Conservation (phyloP, 2,888 invertebrate species). For the Chydorus sphaericus region DNA sequence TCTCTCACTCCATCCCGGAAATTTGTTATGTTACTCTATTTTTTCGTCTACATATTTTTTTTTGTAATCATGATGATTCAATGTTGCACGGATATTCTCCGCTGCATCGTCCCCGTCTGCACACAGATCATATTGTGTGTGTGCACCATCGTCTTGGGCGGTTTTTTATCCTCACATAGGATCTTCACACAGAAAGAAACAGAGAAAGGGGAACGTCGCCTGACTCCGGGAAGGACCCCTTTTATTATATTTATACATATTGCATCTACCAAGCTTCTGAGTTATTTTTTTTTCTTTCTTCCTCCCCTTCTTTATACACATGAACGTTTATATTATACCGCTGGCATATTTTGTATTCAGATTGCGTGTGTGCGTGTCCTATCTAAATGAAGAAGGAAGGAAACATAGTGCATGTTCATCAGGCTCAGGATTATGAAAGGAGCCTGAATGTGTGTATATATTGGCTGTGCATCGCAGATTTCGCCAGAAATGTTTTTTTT, state of each 20-base stretch:
- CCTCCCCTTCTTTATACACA: background rate
- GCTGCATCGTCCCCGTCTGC: too few relatives aligned
- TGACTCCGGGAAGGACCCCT: background rate
- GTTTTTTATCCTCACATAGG: background rate
- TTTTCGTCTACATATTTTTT: too few relatives aligned
- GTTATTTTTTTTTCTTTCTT: background rate
- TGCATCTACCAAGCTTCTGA: constrained; percentile 3
- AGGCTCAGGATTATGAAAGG: background rate
- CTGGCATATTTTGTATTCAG: constrained; percentile 2
- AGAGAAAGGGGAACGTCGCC: too few relatives aligned
- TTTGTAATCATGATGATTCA: too few relatives aligned
- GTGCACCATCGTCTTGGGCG: background rate
- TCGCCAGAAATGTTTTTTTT: background rate
- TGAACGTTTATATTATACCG: background rate
- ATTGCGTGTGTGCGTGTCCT: background rate
- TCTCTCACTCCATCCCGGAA: too few relatives aligned
- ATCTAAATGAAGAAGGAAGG: background rate
- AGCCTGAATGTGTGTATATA: background rate
- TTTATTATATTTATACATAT: too few relatives aligned
- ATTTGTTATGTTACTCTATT: too few relatives aligned
- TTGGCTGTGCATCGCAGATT: constrained; percentile 3
- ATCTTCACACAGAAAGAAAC: background rate
- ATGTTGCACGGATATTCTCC: too few relatives aligned
- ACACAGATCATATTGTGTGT: background rate
- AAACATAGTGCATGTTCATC: background rate